Evolutionary conservation across 2,888 invertebrate genomes (phyloP).

Genomic region (Hofmannophila pseudospretella): DNA sequence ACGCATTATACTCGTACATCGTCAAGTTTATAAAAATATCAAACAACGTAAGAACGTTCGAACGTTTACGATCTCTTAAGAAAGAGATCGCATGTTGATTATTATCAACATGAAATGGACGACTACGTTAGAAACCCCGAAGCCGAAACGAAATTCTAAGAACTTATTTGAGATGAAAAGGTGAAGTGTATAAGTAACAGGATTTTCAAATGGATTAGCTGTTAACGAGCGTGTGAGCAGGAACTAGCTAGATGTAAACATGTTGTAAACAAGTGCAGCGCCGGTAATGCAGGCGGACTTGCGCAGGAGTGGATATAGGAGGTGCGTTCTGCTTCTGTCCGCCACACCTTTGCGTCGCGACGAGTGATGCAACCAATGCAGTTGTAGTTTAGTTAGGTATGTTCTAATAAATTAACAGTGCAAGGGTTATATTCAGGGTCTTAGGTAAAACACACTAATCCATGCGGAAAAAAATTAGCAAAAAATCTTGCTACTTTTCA

Average conservation of each 20-base stretch:
- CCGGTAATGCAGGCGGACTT: constrained; percentile 14
- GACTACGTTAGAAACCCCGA: neutral
- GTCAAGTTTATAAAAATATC: no score
- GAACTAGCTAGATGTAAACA: constrained; percentile 32
- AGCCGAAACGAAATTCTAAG: constrained; percentile 6
- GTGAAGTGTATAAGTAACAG: constrained; percentile 1
- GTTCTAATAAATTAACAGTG: no score
- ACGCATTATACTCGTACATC: no score
- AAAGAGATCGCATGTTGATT: no score
- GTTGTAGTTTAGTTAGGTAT: no score
- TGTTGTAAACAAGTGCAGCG: constrained; percentile 14
- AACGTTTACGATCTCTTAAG: no score
- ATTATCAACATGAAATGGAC: no score
- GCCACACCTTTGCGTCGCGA: constrained; percentile 21
- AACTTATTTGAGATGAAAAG: neutral
- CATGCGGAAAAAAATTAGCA: no score
- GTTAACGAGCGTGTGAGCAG: constrained; percentile 17
- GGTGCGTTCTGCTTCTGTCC: constrained; percentile 27
- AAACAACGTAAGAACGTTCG: no score
- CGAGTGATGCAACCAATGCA: constrained; percentile 19
- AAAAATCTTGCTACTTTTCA: no score
- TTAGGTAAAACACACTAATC: no score
- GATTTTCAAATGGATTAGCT: neutral
- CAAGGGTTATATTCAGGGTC: neutral
- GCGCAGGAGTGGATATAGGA: constrained; percentile 10